Evolutionary conservation across 1,140 invertebrate species (phyloP).

Genomic region (Macrocentrus cingulum): DNA sequence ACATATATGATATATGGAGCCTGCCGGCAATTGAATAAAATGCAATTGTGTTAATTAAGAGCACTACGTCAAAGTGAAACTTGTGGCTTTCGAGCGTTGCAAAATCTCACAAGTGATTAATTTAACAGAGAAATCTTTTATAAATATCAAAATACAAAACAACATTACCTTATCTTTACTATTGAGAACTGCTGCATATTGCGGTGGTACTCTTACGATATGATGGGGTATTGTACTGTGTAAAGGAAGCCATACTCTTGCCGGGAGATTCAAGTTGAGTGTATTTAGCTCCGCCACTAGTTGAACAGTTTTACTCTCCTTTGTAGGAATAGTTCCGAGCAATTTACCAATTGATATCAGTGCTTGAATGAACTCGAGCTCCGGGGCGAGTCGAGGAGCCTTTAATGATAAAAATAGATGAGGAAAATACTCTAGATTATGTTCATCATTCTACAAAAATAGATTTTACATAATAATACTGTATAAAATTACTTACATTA

Average conservation of each 20-base stretch:
- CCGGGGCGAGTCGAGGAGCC: slow-evolving; percentile 80
- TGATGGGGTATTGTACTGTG: slow-evolving; percentile 73
- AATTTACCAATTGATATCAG: slow-evolving; percentile 90
- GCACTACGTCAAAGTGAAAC: neutral
- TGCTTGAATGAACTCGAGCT: slow-evolving; percentile 84
- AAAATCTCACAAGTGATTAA: neutral
- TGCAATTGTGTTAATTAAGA: neutral
- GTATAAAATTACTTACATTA: slow-evolving; percentile 61
- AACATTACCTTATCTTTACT: slow-evolving; percentile 91
- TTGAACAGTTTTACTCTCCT: slow-evolving; percentile 88
- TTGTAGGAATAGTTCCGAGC: slow-evolving; percentile 86
- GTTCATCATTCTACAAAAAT: neutral
- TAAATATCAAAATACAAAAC: slow-evolving; percentile 7
- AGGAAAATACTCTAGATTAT: neutral
- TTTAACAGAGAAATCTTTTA: neutral
- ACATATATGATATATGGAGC: slow-evolving; percentile 98
- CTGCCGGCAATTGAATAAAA: slow-evolving; percentile 55
- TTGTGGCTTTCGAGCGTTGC: slow-evolving; percentile 12
- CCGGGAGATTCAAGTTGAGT: slow-evolving; percentile 95
- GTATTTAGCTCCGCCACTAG: slow-evolving; percentile 89
- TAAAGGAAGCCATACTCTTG: slow-evolving; percentile 95
- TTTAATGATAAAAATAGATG: slow-evolving; percentile 42
- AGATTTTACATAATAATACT: neutral
- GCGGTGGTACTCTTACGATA: slow-evolving; percentile 89
- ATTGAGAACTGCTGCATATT: slow-evolving; percentile 94